These are phyloP conservation scores for Cerceris rybyensis DNA, from an alignment of 2,888 invertebrate species.

Conservation along the genomic window DNA sequence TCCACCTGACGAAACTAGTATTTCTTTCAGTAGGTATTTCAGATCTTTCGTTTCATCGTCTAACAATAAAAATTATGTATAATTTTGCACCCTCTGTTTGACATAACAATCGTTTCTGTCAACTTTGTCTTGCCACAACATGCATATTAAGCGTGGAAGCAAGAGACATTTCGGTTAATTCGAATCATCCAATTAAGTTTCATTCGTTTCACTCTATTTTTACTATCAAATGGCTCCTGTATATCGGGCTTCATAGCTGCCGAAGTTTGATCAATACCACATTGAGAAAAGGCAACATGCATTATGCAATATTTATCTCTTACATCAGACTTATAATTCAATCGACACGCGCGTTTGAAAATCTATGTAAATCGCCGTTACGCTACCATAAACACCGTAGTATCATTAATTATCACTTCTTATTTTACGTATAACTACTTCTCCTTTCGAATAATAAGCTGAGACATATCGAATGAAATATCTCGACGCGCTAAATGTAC, in stretches of 20 bases:
- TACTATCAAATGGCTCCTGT: too few relatives aligned
- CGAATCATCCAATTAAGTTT: neutral
- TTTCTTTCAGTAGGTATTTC: too few relatives aligned
- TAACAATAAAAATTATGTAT: too few relatives aligned
- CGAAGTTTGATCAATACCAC: neutral
- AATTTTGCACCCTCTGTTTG: too few relatives aligned
- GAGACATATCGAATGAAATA: too few relatives aligned
- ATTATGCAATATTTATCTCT: conserved; percentile 1
- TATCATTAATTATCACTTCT: neutral
- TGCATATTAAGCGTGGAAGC: neutral
- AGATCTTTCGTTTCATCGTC: too few relatives aligned
- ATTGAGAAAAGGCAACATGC: neutral
- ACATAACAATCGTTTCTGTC: too few relatives aligned
- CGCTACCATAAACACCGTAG: neutral
- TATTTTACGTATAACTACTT: neutral
- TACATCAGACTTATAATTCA: neutral
- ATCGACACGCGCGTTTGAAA: neutral
- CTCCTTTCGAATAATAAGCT: neutral
- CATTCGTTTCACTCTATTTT: neutral
- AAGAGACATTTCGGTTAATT: neutral
- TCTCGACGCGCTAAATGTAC: too few relatives aligned
- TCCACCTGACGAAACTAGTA: too few relatives aligned
- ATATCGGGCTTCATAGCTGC: neutral
- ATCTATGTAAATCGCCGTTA: neutral
- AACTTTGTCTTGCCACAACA: too few relatives aligned